phyloP scores from a whole-genome alignment of 2,797 vertebrate species.

The Ptychobarbus kaznakovi region DNA sequence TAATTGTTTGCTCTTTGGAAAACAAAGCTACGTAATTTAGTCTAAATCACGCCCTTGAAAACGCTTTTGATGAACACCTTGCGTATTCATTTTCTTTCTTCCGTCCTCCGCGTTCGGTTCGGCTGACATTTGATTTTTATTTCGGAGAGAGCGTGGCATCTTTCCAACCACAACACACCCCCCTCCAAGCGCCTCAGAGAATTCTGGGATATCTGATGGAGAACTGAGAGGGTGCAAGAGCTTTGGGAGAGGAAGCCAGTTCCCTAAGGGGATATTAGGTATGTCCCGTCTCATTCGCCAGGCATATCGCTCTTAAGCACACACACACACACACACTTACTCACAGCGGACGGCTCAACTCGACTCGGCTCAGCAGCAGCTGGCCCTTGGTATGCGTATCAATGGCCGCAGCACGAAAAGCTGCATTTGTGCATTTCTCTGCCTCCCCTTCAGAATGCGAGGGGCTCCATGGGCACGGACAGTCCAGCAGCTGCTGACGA shows the following conservation, averaged over 20 bases:
- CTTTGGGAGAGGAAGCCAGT: conserved; percentile 83
- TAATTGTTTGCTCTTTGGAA: conserved; percentile 48
- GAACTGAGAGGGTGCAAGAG: conserved; percentile 77
- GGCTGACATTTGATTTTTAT: conserved; percentile 38
- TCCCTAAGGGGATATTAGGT: conserved; percentile 83
- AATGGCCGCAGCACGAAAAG: conserved; percentile 67
- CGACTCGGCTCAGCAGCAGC: conserved; percentile 69
- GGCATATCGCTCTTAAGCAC: conserved; percentile 72
- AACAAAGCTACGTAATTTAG: conserved; percentile 46
- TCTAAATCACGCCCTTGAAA: conserved; percentile 37
- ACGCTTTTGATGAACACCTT: conserved; percentile 36
- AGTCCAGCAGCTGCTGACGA: conserved; percentile 39
- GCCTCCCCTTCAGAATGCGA: conserved; percentile 22
- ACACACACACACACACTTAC: conserved; percentile 27
- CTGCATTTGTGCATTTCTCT: conserved; percentile 49
- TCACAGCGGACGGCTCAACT: conserved; percentile 63
- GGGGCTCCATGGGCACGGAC: conserved; percentile 17
- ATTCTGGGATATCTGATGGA: conserved; percentile 84
- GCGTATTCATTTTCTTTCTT: conserved; percentile 16
- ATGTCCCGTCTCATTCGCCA: conserved; percentile 87
- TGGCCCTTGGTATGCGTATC: conserved; percentile 76
- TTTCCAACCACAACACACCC: not conserved
- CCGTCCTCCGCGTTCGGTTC: conserved; percentile 27
- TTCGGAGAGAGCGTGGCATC: conserved; percentile 15
- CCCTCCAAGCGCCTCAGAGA: conserved; percentile 64